phyloP scores from a whole-genome alignment of 2,113 vertebrate genomes.

The Galbula dea region DNA sequence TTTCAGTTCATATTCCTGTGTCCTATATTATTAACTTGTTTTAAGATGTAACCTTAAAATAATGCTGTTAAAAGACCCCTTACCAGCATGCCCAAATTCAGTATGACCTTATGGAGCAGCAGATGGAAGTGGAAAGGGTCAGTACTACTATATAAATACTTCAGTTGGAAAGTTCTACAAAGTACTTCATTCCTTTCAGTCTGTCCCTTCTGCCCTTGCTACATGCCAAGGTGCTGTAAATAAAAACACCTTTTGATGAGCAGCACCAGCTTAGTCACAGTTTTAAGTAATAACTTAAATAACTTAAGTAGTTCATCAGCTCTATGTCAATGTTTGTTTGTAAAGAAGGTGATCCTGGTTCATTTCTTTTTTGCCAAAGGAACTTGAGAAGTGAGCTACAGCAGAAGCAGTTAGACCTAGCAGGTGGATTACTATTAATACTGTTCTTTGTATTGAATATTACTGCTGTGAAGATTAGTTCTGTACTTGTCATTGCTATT shows the following conservation, averaged over 20 bases:
- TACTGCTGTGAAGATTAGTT: background rate
- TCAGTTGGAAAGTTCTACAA: background rate
- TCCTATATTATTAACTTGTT: background rate
- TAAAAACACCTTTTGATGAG: constrained; percentile 61
- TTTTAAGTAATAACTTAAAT: background rate
- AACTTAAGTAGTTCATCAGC: constrained; percentile 63
- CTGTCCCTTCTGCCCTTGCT: background rate
- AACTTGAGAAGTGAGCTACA: constrained; percentile 73
- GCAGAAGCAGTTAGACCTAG: background rate
- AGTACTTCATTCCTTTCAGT: background rate
- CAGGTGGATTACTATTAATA: background rate
- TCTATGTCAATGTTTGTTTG: constrained; percentile 37
- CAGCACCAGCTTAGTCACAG: background rate
- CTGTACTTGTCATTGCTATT: background rate
- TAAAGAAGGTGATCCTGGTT: constrained; percentile 74
- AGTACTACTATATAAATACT: background rate
- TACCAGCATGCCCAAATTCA: background rate
- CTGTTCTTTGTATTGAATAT: background rate
- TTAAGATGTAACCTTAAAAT: background rate
- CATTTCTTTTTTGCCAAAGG: constrained; percentile 66
- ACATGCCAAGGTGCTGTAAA: constrained; percentile 11
- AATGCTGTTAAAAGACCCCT: background rate
- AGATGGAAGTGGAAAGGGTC: background rate
- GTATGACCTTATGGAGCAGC: background rate
- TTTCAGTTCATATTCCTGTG: background rate